phyloP scores from a whole-genome alignment of 2,797 vertebrate genomes.

The Micromesistius poutassou region DNA sequence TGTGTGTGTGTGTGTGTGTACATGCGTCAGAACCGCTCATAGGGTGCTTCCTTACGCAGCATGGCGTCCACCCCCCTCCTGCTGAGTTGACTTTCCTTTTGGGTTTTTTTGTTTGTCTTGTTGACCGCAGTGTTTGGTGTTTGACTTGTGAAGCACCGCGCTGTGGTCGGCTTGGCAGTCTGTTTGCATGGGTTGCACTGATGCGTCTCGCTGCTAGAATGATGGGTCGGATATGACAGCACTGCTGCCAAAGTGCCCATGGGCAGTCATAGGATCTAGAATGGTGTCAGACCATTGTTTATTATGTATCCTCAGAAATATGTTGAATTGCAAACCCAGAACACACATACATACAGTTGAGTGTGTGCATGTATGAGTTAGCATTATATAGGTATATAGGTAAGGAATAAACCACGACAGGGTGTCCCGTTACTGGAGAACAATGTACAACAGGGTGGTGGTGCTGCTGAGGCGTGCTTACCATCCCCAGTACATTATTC shows the following conservation, averaged over 20 bases:
- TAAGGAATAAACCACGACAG: background rate
- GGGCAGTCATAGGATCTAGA: background rate
- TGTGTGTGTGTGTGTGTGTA: background rate
- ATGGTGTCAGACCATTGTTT: background rate
- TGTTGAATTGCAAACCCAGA: background rate
- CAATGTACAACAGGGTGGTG: background rate
- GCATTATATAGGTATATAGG: too few relatives aligned
- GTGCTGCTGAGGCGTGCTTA: too few relatives aligned
- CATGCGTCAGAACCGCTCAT: conserved; percentile 29
- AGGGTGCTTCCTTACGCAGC: conserved; percentile 45
- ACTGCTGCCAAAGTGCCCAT: background rate
- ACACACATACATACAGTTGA: background rate
- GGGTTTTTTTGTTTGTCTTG: background rate
- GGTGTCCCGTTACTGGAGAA: background rate
- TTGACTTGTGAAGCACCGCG: background rate
- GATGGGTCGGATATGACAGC: background rate
- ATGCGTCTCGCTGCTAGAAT: background rate
- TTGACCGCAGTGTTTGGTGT: background rate
- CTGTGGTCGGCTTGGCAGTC: background rate
- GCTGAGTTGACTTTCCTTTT: background rate
- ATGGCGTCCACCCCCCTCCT: conserved; percentile 42
- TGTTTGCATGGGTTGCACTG: background rate
- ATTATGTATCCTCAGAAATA: background rate
- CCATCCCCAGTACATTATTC: background rate
- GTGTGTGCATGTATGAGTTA: conserved; percentile 3